phyloP scores from a whole-genome alignment of 2,888 invertebrate species.

The Xestia xanthographa region DNA sequence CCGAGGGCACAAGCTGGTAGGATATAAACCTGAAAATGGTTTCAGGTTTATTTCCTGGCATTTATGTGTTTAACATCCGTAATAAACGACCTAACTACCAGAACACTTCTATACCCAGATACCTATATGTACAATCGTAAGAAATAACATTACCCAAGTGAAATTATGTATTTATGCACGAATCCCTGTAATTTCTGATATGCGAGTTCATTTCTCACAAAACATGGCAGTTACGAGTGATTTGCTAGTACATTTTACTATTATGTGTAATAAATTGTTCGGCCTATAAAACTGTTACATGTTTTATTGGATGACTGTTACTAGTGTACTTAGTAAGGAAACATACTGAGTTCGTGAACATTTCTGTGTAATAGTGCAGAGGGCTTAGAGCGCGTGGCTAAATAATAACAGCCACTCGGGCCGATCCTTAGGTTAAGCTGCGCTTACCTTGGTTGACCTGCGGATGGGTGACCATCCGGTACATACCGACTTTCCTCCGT shows the following conservation, averaged over 20 bases:
- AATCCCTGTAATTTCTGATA: conserved; percentile 24
- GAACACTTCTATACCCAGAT: neutral
- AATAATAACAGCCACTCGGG: neutral
- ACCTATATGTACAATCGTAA: neutral
- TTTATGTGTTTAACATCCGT: no score
- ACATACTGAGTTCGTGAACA: neutral
- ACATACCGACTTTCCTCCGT: neutral
- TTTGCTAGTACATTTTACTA: conserved; percentile 21
- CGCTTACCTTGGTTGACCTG: neutral
- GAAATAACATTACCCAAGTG: conserved; percentile 4
- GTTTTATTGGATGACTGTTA: neutral
- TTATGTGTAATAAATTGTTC: conserved; percentile 20
- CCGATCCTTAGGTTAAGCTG: neutral
- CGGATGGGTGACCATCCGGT: neutral
- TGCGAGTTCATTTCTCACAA: conserved; percentile 39
- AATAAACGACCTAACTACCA: neutral
- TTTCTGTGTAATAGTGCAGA: neutral
- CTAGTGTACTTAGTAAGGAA: neutral
- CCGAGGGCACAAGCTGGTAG: no score
- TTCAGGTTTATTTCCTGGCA: no score
- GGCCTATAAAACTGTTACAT: conserved; percentile 1
- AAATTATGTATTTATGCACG: conserved; percentile 41
- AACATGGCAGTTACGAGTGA: conserved; percentile 23
- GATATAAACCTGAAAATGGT: no score
- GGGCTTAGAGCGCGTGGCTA: neutral